Evolutionary conservation across 2,113 vertebrate genomes (phyloP).

Genomic region (Phycodurus eques): DNA sequence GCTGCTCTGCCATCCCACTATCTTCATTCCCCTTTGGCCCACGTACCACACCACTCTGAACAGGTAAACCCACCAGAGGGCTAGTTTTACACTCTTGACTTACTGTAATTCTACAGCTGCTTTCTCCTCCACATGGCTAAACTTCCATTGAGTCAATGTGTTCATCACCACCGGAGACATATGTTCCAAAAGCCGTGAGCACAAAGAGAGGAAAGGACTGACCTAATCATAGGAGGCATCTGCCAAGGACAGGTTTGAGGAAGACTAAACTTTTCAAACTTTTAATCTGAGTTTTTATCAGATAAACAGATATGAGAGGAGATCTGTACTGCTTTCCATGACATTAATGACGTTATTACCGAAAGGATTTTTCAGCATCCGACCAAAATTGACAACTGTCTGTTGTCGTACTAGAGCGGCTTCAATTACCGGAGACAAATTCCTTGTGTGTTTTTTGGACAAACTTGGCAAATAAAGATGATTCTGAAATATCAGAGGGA

Average conservation of each 20-base stretch:
- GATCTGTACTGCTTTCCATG: too few species aligned
- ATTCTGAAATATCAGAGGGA: too few species aligned
- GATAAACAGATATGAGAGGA: too few species aligned
- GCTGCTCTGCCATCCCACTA: slow-evolving; percentile 3
- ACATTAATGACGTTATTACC: too few species aligned
- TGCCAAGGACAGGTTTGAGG: slow-evolving; percentile 2
- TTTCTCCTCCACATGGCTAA: slow-evolving; percentile 26
- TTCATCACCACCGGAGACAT: slow-evolving; percentile 46
- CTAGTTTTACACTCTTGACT: slow-evolving; percentile 51
- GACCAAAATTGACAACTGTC: too few species aligned
- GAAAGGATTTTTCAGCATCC: too few species aligned
- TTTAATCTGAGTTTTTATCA: not conserved
- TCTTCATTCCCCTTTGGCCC: slow-evolving; percentile 22
- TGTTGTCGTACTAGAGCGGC: too few species aligned
- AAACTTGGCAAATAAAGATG: too few species aligned
- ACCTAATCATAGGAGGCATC: slow-evolving; percentile 4
- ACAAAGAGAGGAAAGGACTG: slow-evolving; percentile 11
- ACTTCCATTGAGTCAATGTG: slow-evolving; percentile 9
- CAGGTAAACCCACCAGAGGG: slow-evolving; percentile 54
- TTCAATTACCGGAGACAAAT: too few species aligned
- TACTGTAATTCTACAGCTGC: slow-evolving; percentile 19
- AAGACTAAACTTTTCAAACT: slow-evolving; percentile 21
- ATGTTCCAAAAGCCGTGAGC: slow-evolving; percentile 45
- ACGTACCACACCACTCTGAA: slow-evolving; percentile 20
- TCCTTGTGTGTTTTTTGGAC: too few species aligned